phyloP scores from a whole-genome alignment of 2,888 invertebrate species.

The Micoletzkya japonica region DNA sequence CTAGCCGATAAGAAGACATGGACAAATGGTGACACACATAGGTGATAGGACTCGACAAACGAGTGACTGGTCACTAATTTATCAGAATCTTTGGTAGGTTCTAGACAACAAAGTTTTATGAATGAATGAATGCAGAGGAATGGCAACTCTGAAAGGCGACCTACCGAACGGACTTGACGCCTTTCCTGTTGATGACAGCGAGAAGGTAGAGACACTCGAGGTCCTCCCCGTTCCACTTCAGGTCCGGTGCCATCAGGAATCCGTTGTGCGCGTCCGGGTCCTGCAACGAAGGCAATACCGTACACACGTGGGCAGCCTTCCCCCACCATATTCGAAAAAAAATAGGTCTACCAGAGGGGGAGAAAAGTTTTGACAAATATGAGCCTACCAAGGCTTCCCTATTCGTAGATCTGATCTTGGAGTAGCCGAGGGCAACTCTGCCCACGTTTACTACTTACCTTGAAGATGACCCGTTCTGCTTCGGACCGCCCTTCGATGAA shows the following conservation, averaged over 20 bases:
- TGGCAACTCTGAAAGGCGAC: constrained; percentile 9
- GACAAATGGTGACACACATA: too few relatives aligned
- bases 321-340: too few relatives aligned
- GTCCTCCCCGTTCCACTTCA: constrained; percentile 88
- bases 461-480: constrained; percentile 81
- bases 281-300: constrained; percentile 30
- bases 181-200: constrained; percentile 77
- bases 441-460: too few relatives aligned
- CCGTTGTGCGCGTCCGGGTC: constrained; percentile 79
- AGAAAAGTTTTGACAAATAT: too few relatives aligned
- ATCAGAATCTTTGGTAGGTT: not conserved
- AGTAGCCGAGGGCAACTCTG: too few relatives aligned
- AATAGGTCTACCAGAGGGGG: too few relatives aligned
- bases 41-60: too few relatives aligned
- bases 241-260: constrained; percentile 86
- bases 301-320: too few relatives aligned
- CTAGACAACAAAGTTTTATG: not conserved
- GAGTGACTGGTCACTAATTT: too few relatives aligned
- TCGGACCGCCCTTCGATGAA: constrained; percentile 89
- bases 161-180: constrained; percentile 78
- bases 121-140: not conserved
- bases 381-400: too few relatives aligned
- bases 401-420: too few relatives aligned
- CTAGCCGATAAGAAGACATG: too few relatives aligned
- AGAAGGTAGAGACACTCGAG: constrained; percentile 81